Evolutionary conservation across 2,113 vertebrate species (phyloP).

Genomic region (Ranitomeya imitator): DNA sequence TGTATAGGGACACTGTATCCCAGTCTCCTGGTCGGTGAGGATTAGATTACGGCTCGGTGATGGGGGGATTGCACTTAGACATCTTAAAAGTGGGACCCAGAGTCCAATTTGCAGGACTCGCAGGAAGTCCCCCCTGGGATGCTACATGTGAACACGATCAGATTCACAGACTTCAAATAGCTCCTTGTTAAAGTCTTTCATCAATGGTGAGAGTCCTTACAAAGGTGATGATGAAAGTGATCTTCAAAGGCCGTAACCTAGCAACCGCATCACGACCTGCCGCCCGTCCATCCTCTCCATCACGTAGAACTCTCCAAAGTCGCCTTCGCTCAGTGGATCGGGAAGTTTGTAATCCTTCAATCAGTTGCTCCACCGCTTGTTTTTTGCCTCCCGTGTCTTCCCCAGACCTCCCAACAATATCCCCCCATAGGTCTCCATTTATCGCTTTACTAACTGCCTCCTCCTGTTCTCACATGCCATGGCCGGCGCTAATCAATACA

Average conservation of each 20-base stretch:
- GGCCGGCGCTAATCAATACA: no score
- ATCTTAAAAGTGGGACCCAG: conserved; percentile 37
- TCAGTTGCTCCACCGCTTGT: background rate
- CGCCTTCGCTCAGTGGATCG: conserved; percentile 8
- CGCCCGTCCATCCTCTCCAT: background rate
- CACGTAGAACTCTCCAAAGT: conserved; percentile 29
- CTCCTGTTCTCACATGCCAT: background rate
- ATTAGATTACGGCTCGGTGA: background rate
- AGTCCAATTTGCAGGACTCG: conserved; percentile 41
- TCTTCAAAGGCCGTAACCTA: conserved; percentile 43
- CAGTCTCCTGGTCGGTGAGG: background rate
- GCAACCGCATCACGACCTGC: conserved; percentile 23
- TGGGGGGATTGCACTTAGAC: background rate
- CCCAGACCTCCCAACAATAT: background rate
- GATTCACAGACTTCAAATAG: conserved; percentile 40
- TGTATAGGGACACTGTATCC: background rate
- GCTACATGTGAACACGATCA: conserved; percentile 28
- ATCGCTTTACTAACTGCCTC: background rate
- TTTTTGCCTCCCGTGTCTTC: background rate
- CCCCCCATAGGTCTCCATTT: background rate
- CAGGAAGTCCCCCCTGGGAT: conserved; percentile 43
- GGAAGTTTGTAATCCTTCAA: conserved; percentile 8
- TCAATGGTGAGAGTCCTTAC: conserved; percentile 38
- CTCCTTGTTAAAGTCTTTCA: conserved; percentile 44
- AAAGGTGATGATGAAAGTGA: conserved; percentile 50